A percentile compares a stretch with the other conserved stretches of the same genome.
These are phyloP conservation scores for Cherax destructor DNA, from an alignment of 1,140 invertebrate genomes.

Conservation along the genomic window DNA sequence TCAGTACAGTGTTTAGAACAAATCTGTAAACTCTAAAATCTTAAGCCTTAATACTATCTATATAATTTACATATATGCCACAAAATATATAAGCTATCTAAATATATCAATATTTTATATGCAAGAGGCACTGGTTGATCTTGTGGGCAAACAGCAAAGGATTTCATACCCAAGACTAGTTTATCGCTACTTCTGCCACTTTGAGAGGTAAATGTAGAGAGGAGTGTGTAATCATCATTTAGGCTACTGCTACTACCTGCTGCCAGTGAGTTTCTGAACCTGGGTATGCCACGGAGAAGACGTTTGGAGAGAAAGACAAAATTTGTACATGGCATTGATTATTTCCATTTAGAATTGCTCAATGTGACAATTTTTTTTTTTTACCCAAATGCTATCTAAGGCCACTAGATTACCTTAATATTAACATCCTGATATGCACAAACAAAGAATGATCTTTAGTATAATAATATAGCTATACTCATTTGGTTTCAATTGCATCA, in stretches of 20 bases:
- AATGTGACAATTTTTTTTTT: not conserved
- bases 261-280: not conserved
- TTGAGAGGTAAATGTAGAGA: not conserved
- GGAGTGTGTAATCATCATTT: not conserved
- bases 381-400: not conserved
- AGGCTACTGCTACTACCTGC: not conserved
- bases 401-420: not conserved
- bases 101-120: conserved; percentile 8
- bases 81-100: conserved; percentile 7
- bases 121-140: not conserved
- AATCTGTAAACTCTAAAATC: too few species aligned
- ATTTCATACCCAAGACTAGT: conserved; percentile 2
- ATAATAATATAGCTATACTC: not conserved
- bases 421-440: not conserved
- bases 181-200: not conserved
- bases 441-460: not conserved
- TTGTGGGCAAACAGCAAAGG: not conserved
- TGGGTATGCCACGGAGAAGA: not conserved
- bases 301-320: not conserved
- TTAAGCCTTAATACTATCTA: not conserved
- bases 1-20: not conserved
- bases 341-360: not conserved
- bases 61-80: conserved; percentile 8
- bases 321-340: not conserved
- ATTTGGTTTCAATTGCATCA: not conserved